Evolutionary conservation across 2,113 vertebrate species (phyloP), one percentile per base, ranked within the genome.

Genomic region (Sporophila hypoxantha): DNA sequence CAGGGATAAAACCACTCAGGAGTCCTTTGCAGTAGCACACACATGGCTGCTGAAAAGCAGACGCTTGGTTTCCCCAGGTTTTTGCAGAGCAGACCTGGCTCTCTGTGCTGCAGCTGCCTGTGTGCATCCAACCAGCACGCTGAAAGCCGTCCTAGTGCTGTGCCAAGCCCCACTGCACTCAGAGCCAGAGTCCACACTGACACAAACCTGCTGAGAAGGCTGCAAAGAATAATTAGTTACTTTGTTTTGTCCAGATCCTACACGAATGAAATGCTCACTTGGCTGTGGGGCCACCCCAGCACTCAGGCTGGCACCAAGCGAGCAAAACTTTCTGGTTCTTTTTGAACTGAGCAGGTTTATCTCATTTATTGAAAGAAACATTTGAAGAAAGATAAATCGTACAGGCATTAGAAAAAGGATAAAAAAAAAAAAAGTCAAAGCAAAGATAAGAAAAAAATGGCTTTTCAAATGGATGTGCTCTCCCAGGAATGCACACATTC

Each of bases 71-170:
- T 61, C 26, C 39, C 44, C 44, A n/a, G 10, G 17, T 46, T 60
- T 79, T 70, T 34, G 37, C 22, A 18, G 56, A 41, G 39, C 52
- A 42, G 84, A 68, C 25, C 60, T 20, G 46, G 30, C 76, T 66
- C 50, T 65, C 80, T 2, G 10, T 36, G 42, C 49, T 47, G 46
- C 56, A 76, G 85, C 73, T 82, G 82, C 82, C 59, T n/a, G 49
- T 0, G 1, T 17, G 50, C 53, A 34, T 30, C 70, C 75, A 55
- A 57, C 29, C 30, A 34, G 46, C 36, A 37, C 0, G 0, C 8
- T 34, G 62, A 86, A 53, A 76, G 52, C 74, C 0, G 1, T 30
- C 61, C 66, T 7, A 52, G 76, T 0, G 0, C 41, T 50, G 44
- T 1, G n/a, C 71, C 76, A 21, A 85, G 64, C 41, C 60, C 59